Conservation (phyloP, 2,113 vertebrate species). For the Malurus cyaneus region DNA sequence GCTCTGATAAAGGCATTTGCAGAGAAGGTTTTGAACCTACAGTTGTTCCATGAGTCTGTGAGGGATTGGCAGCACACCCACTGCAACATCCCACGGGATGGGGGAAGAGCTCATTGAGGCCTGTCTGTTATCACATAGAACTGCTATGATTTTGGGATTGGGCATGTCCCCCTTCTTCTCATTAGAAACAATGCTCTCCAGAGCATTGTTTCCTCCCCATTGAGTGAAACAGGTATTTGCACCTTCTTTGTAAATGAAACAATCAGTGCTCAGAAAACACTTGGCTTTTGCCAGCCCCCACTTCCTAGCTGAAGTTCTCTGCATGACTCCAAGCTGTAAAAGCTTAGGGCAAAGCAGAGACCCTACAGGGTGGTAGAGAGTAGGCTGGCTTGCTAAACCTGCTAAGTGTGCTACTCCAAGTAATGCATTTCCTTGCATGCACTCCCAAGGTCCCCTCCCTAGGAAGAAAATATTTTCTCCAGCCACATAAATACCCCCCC, state of each 20-base stretch:
- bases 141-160: not conserved
- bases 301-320: not conserved
- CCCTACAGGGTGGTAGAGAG: not conserved
- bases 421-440: not conserved
- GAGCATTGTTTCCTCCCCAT: not conserved
- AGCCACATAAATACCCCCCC: not conserved
- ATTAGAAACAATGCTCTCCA: not conserved
- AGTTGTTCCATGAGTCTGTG: not conserved
- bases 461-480: not conserved
- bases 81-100: accelerated
- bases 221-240: not conserved
- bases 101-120: not conserved
- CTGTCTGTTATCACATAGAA: not conserved
- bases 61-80: not conserved
- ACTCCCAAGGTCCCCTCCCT: not conserved
- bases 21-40: not conserved
- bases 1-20: not conserved
- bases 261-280: not conserved
- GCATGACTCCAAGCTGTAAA: not conserved
- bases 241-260: not conserved
- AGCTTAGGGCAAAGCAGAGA: not conserved
- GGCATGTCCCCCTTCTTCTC: not conserved
- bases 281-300: not conserved
- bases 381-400: not conserved
- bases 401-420: not conserved